Evolutionary conservation across 2,797 vertebrate genomes (phyloP).

Genomic region (Sebastes umbrosus): DNA sequence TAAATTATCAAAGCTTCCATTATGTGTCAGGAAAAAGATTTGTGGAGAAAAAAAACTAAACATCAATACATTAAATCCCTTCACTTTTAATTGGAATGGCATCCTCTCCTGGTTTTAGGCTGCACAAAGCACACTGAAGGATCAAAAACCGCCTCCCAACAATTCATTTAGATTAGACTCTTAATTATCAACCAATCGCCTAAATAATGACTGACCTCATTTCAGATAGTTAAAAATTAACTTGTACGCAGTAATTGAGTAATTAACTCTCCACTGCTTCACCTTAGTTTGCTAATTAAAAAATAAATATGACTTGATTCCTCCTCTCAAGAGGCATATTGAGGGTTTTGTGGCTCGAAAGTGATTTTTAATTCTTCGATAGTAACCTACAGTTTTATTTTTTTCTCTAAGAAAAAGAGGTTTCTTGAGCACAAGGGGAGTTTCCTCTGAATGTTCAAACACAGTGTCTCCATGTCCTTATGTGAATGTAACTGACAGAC

Average conservation of each 20-base stretch:
- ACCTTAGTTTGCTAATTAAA: constrained; percentile 99
- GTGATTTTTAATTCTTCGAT: constrained; percentile 15
- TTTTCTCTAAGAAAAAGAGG: not conserved
- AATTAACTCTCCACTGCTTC: constrained; percentile 96
- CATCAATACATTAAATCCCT: constrained; percentile 87
- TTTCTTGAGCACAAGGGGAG: not conserved
- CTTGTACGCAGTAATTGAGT: constrained; percentile 95
- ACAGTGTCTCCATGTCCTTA: not conserved
- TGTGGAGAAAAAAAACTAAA: constrained; percentile 62
- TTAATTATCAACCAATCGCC: constrained; percentile 99
- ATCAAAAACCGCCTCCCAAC: constrained; percentile 91
- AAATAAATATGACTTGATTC: constrained; percentile 94
- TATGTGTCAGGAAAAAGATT: constrained; percentile 70
- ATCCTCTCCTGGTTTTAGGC: constrained; percentile 85
- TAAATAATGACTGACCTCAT: constrained; percentile 95
- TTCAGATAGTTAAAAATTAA: constrained; percentile 98
- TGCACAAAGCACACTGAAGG: constrained; percentile 83
- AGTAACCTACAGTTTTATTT: constrained; percentile 1
- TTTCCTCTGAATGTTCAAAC: not conserved
- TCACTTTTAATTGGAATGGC: constrained; percentile 89
- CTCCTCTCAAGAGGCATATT: constrained; percentile 80
- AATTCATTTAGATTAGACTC: constrained; percentile 97
- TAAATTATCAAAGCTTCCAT: constrained; percentile 85
- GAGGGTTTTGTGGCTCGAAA: constrained; percentile 30
- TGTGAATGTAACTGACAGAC: not conserved